phyloP scores from a whole-genome alignment of 2,888 invertebrate genomes.

The Campaea margaritaria region DNA sequence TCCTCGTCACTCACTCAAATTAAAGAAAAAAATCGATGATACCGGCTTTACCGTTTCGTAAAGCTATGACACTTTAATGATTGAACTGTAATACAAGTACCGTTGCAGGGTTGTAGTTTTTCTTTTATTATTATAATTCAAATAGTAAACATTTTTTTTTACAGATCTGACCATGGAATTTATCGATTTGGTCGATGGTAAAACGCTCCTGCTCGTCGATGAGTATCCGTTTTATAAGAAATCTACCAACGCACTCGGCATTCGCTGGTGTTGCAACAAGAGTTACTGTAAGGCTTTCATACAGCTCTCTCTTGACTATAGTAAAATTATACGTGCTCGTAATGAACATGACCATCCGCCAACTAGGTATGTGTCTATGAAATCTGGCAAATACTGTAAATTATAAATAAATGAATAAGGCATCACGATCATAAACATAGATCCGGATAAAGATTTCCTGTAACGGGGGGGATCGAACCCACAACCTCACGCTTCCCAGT shows the following conservation, averaged over 20 bases:
- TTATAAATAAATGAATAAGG: constrained; percentile 16
- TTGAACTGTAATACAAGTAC: too few species aligned
- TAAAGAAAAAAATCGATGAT: too few species aligned
- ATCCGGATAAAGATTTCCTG: too few species aligned
- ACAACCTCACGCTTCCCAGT: too few species aligned
- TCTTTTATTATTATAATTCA: too few species aligned
- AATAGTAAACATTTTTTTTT: constrained; percentile 14
- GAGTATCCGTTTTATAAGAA: constrained; percentile 57
- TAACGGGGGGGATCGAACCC: too few species aligned
- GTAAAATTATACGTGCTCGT: constrained; percentile 20
- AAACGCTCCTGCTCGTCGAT: constrained; percentile 46
- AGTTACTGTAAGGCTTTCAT: constrained; percentile 52
- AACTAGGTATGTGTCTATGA: constrained; percentile 14
- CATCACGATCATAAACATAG: too few species aligned
- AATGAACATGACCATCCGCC: constrained; percentile 28
- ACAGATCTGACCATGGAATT: constrained; percentile 34
- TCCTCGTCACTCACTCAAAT: too few species aligned
- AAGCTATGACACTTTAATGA: too few species aligned
- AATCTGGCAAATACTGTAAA: constrained; percentile 29
- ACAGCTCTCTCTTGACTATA: constrained; percentile 39
- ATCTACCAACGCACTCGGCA: constrained; percentile 25
- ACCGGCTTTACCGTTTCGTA: too few species aligned
- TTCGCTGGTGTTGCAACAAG: constrained; percentile 55
- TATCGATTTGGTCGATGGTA: constrained; percentile 51
- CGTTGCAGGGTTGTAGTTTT: too few species aligned